Evolutionary conservation across 2,888 invertebrate species (phyloP), one percentile per base, ranked within the genome.

Genomic region (Gymnocheta viridis): DNA sequence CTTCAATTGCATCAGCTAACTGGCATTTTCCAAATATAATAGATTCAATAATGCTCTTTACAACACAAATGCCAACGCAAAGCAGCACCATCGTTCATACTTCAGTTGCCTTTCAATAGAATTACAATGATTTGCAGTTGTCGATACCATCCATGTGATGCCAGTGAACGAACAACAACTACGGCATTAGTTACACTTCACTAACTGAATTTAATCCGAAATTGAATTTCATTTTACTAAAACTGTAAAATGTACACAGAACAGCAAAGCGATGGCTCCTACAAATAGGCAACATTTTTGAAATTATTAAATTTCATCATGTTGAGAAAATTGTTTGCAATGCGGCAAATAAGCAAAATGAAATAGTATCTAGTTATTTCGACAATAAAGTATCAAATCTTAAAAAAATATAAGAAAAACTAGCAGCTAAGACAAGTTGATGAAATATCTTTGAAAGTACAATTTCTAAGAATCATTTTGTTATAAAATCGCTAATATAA

Each of bases 121-220:
- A 66, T 79, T 35, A 17, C 24, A 19, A 79, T 56, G 44, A 72
- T 56, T n/a, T 72, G 56, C 64, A 72, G 47, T 54, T 47, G 27
- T 27, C 72, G 64, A 22, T 56, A 38, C 10, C 44, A 38, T 4
- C 9, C 41, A 10, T 17, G 27, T 44, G 2, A 47, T 24, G 54
- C 38, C 19, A 49, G 19, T 14, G 24, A 24, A 54, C 38, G n/a
- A n/a, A n/a, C n/a, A n/a, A 27, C 35, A 60, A 22, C 17, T 35
- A 60, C 5, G 35, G 64, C 14, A 72, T 72, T 72, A 56, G 47
- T 79, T 66, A 56, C 79, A 72, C 79, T 79, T 72, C 56, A 72
- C 54, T 79, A 35, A 54, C 51, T 32, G 17, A 54, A 79, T 70
- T 79, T 70, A 64, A 64, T 62, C 22, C 32, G 27, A 70, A 70